Evolutionary conservation across 1,140 invertebrate species (phyloP), one percentile per base, ranked within the genome.

Genomic region (Drosophila lacteicornis): DNA sequence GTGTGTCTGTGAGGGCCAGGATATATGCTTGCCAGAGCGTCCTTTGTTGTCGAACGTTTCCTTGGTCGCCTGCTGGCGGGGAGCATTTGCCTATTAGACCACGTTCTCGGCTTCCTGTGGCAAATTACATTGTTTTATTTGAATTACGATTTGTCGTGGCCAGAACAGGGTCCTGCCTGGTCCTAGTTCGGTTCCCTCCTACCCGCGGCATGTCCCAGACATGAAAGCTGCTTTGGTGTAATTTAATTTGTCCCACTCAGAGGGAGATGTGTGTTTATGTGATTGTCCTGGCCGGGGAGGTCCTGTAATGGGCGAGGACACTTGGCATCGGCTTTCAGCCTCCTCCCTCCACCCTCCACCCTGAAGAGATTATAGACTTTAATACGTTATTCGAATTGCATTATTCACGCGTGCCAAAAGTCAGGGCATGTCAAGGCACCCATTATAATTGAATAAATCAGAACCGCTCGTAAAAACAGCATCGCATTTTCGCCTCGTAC

Each of bases 121-220:
- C 50, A 84, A 71, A 90, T 85, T 76, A 90, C 85, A 85, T 82
- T 91, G 85, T 85, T 82, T 85, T 91, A 85, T 82, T 90, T 91
- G 82, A 86, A 88, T 88, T 90, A 88, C 85, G 75, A 81, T 90
- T 81, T 47, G 66, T 77, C 66, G 63, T 73, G 67, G 66, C 42
- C 67, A 47, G 53, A 58, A 36, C 19, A 30, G 13, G 45, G 40
- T 43, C 46, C n/a, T 65, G 40, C 53, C 12, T 6, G 49, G 51
- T 50, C 36, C 8, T 43, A 42, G 25, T n/a, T 40, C 22, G 4
- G 53, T 8, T 30, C 2, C 53, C 19, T 4, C 36, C 53, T 19
- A 11, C 63, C 49, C 42, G n/a, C 17, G 43, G 50, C 27, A 59
- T 80, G 76, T 66, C 51, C 62, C 19, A 79, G 68, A 84, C 71